Evolutionary conservation across 53 echinoderm and acorn worm genomes (phyloP).

Genomic region (Crossaster papposus): DNA sequence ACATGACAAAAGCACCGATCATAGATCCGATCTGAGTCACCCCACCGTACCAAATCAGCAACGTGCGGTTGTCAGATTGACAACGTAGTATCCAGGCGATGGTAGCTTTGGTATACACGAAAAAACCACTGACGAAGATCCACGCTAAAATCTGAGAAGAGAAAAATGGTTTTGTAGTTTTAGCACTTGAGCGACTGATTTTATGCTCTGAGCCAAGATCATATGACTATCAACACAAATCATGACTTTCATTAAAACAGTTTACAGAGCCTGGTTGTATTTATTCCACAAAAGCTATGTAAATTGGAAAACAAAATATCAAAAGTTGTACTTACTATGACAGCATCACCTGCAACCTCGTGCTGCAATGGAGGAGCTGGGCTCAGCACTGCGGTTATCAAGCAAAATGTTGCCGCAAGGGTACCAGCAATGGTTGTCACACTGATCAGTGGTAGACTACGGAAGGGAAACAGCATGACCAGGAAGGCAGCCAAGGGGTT

Average conservation of each 20-base stretch:
- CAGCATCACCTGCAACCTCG: constrained; percentile 66
- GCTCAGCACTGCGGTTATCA: constrained; percentile 81
- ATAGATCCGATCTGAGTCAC: constrained; percentile 90
- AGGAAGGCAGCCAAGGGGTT: constrained; percentile 84
- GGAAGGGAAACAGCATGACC: constrained; percentile 70
- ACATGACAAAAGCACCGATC: constrained; percentile 89
- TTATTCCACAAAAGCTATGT: background rate
- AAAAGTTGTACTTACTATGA: constrained; percentile 74
- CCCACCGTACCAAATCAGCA: constrained; percentile 95
- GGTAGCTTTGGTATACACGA: constrained; percentile 92
- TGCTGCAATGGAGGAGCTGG: constrained; percentile 84
- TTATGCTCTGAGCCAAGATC: too few species aligned
- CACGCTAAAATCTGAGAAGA: constrained; percentile 77
- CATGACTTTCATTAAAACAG: too few species aligned
- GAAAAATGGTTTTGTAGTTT: background rate
- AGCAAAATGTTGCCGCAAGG: constrained; percentile 66
- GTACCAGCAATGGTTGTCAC: constrained; percentile 55
- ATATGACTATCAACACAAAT: too few species aligned
- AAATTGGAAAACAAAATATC: background rate
- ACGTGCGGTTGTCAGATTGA: constrained; percentile 81
- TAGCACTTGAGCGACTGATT: too few species aligned
- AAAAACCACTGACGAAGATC: constrained; percentile 76
- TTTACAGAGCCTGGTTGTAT: too few species aligned
- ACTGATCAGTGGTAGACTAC: constrained; percentile 67
- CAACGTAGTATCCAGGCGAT: constrained; percentile 92